Evolutionary conservation across 1,140 invertebrate species (phyloP).

Genomic region (Aphelinus atriplicis): DNA sequence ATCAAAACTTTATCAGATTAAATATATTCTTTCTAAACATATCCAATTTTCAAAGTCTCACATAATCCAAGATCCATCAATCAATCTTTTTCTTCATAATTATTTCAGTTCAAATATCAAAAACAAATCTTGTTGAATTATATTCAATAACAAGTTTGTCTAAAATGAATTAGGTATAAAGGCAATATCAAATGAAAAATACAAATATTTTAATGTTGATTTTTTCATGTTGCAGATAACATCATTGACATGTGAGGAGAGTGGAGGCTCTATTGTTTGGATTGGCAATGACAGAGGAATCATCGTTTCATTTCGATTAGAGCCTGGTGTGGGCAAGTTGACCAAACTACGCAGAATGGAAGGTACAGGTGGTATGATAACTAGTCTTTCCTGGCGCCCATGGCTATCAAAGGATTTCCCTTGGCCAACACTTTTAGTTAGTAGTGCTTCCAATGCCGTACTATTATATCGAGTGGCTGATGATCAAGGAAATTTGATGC

Average conservation of each 20-base stretch:
- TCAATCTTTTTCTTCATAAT: slow-evolving; percentile 8
- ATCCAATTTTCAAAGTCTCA: slow-evolving; percentile 5
- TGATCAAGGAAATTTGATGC: slow-evolving; percentile 53
- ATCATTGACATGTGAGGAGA: slow-evolving; percentile 81
- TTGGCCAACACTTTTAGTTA: slow-evolving; percentile 82
- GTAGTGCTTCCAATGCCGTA: slow-evolving; percentile 80
- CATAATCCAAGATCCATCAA: background rate
- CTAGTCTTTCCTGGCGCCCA: slow-evolving; percentile 81
- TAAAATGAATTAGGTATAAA: background rate
- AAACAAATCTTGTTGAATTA: background rate
- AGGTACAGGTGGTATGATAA: slow-evolving; percentile 73
- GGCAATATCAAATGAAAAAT: background rate
- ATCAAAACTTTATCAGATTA: slow-evolving; percentile 10
- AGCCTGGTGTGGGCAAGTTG: slow-evolving; percentile 76
- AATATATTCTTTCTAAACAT: background rate
- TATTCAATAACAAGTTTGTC: background rate
- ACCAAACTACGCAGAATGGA: slow-evolving; percentile 75
- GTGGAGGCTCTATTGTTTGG: slow-evolving; percentile 77
- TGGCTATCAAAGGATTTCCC: slow-evolving; percentile 82
- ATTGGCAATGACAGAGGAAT: slow-evolving; percentile 82
- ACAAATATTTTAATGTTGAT: slow-evolving; percentile 7
- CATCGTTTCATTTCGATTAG: slow-evolving; percentile 63
- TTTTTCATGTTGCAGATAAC: slow-evolving; percentile 56
- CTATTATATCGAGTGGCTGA: slow-evolving; percentile 68
- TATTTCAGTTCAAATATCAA: background rate